Conservation (phyloP, 64 coral and sea anemone genomes). For the Montipora sp. region DNA sequence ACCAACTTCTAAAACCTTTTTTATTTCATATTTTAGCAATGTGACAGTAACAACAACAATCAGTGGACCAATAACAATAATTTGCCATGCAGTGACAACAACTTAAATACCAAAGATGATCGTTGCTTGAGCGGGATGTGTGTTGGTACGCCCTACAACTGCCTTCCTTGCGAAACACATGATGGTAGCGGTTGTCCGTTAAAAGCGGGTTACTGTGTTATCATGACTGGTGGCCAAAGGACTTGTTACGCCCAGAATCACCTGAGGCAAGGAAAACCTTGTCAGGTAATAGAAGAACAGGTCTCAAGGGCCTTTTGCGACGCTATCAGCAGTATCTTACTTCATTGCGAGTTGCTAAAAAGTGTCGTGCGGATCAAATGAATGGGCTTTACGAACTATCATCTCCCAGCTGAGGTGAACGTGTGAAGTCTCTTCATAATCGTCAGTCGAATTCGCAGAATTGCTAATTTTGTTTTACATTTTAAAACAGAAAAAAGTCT, state of each 20-base stretch:
- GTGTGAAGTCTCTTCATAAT: no score
- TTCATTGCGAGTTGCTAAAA: no score
- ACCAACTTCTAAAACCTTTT: no score
- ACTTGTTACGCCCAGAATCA: conserved; percentile 75
- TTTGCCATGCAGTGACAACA: conserved; percentile 77
- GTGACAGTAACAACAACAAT: conserved; percentile 54
- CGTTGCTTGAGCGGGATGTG: conserved; percentile 75
- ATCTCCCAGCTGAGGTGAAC: no score
- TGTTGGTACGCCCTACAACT: conserved; percentile 73
- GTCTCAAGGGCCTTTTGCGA: no score
- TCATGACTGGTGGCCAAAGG: conserved; percentile 51
- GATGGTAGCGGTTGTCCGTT: conserved; percentile 80
- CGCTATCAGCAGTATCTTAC: no score
- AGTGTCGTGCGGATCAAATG: no score
- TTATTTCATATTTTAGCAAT: conserved; percentile 29
- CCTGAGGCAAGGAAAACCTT: conserved; percentile 77
- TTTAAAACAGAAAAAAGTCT: no score
- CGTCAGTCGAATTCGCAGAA: no score
- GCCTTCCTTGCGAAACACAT: conserved; percentile 82
- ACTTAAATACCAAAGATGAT: conserved; percentile 80
- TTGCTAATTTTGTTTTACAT: no score
- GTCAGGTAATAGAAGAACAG: conserved; percentile 44
- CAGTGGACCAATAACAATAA: conserved; percentile 73
- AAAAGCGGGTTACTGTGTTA: conserved; percentile 70
- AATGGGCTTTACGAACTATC: no score